phyloP scores from a whole-genome alignment of 2,888 invertebrate genomes.

The Bellardia bayeri region DNA sequence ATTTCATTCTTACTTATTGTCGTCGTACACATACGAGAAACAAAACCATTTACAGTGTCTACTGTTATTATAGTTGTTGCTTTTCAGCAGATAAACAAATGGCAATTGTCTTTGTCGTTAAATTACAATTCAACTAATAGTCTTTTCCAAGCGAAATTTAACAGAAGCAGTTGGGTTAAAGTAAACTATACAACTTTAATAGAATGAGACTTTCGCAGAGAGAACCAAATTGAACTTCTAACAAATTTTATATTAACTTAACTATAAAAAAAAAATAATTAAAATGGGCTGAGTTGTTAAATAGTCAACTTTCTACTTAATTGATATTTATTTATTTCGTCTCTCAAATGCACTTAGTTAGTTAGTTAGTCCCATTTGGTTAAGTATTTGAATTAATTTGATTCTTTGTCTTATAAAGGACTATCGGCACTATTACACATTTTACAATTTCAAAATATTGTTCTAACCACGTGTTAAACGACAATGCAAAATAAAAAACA shows the following conservation, averaged over 20 bases:
- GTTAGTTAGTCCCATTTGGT: too few species aligned
- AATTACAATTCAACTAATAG: conserved; percentile 54
- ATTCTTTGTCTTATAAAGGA: too few species aligned
- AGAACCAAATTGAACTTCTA: neutral
- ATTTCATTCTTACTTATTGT: neutral
- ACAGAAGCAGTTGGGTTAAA: neutral
- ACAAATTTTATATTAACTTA: neutral
- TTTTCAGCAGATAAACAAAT: conserved; percentile 41
- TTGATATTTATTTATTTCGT: too few species aligned
- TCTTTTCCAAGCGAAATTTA: neutral
- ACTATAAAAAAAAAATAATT: neutral
- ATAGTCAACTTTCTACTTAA: too few species aligned
- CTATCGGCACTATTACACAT: too few species aligned
- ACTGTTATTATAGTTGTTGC: neutral
- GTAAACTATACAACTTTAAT: neutral
- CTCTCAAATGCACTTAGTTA: too few species aligned
- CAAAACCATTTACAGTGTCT: neutral
- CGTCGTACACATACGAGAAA: neutral
- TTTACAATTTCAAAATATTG: too few species aligned
- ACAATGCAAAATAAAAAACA: too few species aligned
- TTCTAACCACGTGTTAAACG: too few species aligned
- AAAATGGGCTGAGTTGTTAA: too few species aligned
- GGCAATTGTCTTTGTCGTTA: conserved; percentile 55
- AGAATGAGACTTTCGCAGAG: neutral
- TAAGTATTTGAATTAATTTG: too few species aligned